phyloP scores from a whole-genome alignment of 1,140 invertebrate genomes.

The Drosophila subobscura region DNA sequence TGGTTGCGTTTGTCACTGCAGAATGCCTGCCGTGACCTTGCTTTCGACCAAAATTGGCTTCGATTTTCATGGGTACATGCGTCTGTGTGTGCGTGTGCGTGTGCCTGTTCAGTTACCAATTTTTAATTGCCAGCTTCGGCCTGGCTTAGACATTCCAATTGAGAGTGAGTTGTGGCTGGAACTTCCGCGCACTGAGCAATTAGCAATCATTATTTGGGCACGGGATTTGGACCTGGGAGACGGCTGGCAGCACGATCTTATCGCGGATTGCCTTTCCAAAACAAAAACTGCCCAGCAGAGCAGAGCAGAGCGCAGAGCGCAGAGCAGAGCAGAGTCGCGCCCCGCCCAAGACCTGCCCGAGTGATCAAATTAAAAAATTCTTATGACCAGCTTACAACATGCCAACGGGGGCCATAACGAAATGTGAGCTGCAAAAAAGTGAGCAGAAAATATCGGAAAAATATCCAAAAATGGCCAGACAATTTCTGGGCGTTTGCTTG shows the following conservation, averaged over 20 bases:
- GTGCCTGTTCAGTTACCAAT: slow-evolving; percentile 31
- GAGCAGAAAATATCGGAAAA: slow-evolving; percentile 49
- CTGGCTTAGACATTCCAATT: slow-evolving; percentile 22
- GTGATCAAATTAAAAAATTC: slow-evolving; percentile 76
- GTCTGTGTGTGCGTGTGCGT: slow-evolving; percentile 4
- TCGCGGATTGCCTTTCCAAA: slow-evolving; percentile 68
- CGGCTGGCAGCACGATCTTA: slow-evolving; percentile 48
- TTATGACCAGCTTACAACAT: slow-evolving; percentile 70
- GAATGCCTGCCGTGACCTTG: slow-evolving; percentile 69
- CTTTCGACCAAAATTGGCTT: slow-evolving; percentile 49
- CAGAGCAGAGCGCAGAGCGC: slow-evolving; percentile 2
- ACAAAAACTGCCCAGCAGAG: slow-evolving; percentile 37
- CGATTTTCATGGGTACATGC: no score
- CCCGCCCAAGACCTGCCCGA: slow-evolving; percentile 48
- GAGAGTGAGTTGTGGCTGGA: slow-evolving; percentile 22
- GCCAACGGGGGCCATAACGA: slow-evolving; percentile 58
- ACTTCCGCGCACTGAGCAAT: slow-evolving; percentile 68
- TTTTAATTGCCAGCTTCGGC: slow-evolving; percentile 53
- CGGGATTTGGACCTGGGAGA: slow-evolving; percentile 25
- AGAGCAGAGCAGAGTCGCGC: slow-evolving; percentile 7
- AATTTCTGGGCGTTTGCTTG: slow-evolving; percentile 81
- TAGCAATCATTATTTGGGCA: slow-evolving; percentile 71
- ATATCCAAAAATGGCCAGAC: slow-evolving; percentile 40
- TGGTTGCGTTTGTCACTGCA: slow-evolving; percentile 53
- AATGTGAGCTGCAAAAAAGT: slow-evolving; percentile 50